A percentile compares a stretch with the other conserved stretches of the same genome.
phyloP scores from a whole-genome alignment of 2,888 invertebrate species.

The Sinelater perroti region DNA sequence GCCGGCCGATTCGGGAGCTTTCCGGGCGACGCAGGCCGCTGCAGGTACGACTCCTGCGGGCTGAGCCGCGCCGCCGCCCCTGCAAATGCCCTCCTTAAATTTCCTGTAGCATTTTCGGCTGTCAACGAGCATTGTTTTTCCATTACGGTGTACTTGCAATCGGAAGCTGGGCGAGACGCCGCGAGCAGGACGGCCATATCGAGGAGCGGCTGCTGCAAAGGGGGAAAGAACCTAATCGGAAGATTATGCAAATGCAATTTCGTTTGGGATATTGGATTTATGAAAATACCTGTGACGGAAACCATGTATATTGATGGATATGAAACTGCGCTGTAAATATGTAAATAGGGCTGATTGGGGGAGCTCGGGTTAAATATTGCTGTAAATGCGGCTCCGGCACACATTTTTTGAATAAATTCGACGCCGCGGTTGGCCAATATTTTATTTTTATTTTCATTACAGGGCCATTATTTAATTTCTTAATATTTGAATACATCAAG shows the following conservation, averaged over 20 bases:
- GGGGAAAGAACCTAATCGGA: constrained; percentile 54
- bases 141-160: constrained; percentile 42
- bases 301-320: constrained; percentile 51
- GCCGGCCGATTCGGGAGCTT: no score
- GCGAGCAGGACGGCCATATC: constrained; percentile 35
- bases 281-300: constrained; percentile 57
- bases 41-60: no score
- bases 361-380: no score
- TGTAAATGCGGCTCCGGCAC: no score
- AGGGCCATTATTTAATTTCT: no score
- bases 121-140: constrained; percentile 47
- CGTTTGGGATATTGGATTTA: constrained; percentile 61
- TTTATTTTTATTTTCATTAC: no score
- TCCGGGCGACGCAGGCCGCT: no score
- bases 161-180: constrained; percentile 29
- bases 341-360: constrained; percentile 34
- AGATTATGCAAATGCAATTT: constrained; percentile 62
- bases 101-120: constrained; percentile 39
- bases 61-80: constrained; percentile 1
- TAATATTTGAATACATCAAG: no score
- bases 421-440: no score
- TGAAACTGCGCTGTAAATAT: constrained; percentile 48
- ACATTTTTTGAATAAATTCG: no score
- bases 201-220: constrained; percentile 36
- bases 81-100: constrained; percentile 33